Evolutionary conservation across 2,113 vertebrate species (phyloP).

Genomic region (Etia nguti): DNA sequence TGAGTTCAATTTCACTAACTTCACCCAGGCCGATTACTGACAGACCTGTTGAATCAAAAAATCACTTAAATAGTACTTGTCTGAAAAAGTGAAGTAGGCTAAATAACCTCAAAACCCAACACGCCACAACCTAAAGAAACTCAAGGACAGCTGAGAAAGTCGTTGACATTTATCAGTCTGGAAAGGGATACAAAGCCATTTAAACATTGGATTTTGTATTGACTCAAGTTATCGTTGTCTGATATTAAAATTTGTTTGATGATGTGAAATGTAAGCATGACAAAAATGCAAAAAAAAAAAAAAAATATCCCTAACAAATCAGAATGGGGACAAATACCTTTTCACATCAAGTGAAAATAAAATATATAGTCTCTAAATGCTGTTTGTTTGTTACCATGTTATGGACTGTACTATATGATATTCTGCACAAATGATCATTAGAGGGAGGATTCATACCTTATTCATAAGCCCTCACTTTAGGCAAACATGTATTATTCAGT

Average conservation of each 20-base stretch:
- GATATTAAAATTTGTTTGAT: neutral
- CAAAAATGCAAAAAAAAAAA: neutral
- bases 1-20: neutral
- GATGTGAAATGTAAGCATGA: neutral
- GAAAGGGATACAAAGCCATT: neutral
- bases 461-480: neutral
- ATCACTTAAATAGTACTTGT: neutral
- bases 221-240: neutral
- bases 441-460: neutral
- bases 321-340: neutral
- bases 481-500: neutral
- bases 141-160: neutral
- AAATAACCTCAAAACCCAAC: neutral
- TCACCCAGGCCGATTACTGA: neutral
- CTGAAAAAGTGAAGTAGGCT: neutral
- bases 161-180: neutral
- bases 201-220: neutral
- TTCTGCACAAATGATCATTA: neutral
- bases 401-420: neutral
- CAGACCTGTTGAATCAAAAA: neutral
- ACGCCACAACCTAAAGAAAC: neutral
- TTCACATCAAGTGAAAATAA: neutral
- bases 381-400: neutral
- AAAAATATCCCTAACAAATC: accelerated
- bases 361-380: neutral